These are phyloP conservation scores for Mellivora capensis DNA, from an alignment of 2,113 vertebrate genomes.

Conservation along the genomic window DNA sequence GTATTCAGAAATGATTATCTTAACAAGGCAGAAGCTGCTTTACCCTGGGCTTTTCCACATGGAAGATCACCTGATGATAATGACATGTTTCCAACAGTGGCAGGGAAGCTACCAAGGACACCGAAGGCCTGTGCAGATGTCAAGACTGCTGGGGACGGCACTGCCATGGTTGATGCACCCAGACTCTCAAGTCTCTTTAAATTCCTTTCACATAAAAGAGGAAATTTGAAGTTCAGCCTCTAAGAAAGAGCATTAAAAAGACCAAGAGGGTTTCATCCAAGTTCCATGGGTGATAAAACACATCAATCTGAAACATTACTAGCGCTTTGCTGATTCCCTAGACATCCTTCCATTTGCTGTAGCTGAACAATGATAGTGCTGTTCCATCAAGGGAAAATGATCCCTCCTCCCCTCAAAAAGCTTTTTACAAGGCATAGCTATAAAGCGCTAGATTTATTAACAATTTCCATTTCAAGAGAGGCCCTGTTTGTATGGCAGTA, in stretches of 20 bases:
- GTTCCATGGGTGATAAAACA: constrained; percentile 40
- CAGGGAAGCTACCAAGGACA: background rate
- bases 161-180: background rate
- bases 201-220: constrained; percentile 54
- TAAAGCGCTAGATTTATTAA: constrained; percentile 70
- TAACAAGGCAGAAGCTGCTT: constrained; percentile 34
- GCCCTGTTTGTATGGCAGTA: background rate
- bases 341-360: constrained; percentile 41
- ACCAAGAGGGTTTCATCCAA: background rate
- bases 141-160: background rate
- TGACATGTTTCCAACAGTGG: background rate
- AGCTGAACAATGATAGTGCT: background rate
- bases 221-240: constrained; percentile 55
- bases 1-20: constrained; percentile 31
- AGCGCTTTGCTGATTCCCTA: constrained; percentile 3
- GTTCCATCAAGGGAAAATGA: constrained; percentile 47
- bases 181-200: constrained; percentile 46
- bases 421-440: constrained; percentile 50
- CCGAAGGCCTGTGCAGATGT: background rate
- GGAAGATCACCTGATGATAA: background rate
- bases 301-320: constrained; percentile 36
- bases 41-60: constrained; percentile 29
- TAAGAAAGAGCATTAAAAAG: constrained; percentile 58
- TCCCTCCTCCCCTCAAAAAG: constrained; percentile 31
- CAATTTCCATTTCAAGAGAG: constrained; percentile 59